phyloP scores from a whole-genome alignment of 2,888 invertebrate genomes.

The Lasius fuliginosus region DNA sequence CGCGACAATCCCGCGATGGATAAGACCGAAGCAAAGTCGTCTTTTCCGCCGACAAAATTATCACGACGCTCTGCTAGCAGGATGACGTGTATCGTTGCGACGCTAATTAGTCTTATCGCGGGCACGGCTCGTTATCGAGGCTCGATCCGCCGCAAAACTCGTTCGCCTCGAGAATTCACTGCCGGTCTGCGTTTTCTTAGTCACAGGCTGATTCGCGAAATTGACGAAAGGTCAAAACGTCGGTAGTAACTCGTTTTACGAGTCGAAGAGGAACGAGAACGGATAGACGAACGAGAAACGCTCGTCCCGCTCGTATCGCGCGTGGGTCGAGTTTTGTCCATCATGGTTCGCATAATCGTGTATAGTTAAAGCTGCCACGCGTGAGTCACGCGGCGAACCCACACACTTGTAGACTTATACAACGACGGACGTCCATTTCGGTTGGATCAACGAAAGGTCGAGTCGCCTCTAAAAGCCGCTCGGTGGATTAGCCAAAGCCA shows the following conservation, averaged over 20 bases:
- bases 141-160: not conserved
- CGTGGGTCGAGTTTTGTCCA: conserved; percentile 53
- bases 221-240: not conserved
- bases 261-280: conserved; percentile 1
- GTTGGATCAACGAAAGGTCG: not conserved
- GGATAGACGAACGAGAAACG: not conserved
- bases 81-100: conserved; percentile 2
- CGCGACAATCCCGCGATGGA: conserved; percentile 24
- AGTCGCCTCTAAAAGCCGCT: not conserved
- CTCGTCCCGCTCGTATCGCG: not conserved
- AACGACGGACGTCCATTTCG: not conserved
- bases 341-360: conserved; percentile 44
- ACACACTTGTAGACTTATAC: not conserved
- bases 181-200: not conserved
- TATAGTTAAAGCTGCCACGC: conserved; percentile 40
- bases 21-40: not conserved
- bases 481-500: not conserved
- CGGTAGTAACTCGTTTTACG: not conserved
- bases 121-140: not conserved
- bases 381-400: conserved; percentile 40
- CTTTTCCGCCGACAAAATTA: not conserved
- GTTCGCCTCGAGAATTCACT: not conserved
- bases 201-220: not conserved
- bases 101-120: conserved; percentile 47
- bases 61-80: not conserved